These are phyloP conservation scores for Dorcus hopei DNA, from an alignment of 2,888 invertebrate species.

Conservation along the genomic window DNA sequence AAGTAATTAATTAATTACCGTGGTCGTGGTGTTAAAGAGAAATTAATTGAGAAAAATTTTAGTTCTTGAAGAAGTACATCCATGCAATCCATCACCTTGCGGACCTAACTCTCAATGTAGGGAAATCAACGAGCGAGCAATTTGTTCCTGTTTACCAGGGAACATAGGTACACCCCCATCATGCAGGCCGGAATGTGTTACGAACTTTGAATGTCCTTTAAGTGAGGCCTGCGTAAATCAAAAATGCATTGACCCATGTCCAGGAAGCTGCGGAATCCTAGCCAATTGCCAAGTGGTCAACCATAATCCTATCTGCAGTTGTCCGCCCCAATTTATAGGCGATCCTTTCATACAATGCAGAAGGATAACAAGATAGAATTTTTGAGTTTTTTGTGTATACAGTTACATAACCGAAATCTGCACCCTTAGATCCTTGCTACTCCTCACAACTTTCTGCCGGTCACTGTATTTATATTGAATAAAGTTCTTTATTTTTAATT, in stretches of 20 bases:
- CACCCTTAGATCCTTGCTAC: constrained; percentile 58
- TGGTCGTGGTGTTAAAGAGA: background rate
- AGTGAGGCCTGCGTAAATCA: constrained; percentile 67
- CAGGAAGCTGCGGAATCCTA: constrained; percentile 61
- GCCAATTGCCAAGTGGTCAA: constrained; percentile 59
- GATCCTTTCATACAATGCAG: constrained; percentile 53
- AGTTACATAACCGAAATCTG: constrained; percentile 16
- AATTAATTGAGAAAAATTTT: background rate
- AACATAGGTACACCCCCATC: constrained; percentile 72
- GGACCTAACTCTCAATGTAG: constrained; percentile 74
- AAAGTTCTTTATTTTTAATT: no score
- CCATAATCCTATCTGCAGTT: constrained; percentile 61
- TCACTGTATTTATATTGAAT: no score
- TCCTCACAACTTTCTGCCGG: constrained; percentile 55
- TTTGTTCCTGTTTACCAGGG: constrained; percentile 66
- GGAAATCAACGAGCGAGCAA: constrained; percentile 60
- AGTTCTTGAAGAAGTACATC: constrained; percentile 45
- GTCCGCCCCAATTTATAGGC: constrained; percentile 55
- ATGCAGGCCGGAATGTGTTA: constrained; percentile 69
- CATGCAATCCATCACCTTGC: constrained; percentile 74
- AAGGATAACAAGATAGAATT: constrained; percentile 46
- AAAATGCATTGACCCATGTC: constrained; percentile 72
- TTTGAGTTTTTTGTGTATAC: background rate
- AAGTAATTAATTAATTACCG: constrained; percentile 30
- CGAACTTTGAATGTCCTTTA: constrained; percentile 66